phyloP scores from a whole-genome alignment of 1,140 invertebrate species.

The Eurosta solidaginis region DNA sequence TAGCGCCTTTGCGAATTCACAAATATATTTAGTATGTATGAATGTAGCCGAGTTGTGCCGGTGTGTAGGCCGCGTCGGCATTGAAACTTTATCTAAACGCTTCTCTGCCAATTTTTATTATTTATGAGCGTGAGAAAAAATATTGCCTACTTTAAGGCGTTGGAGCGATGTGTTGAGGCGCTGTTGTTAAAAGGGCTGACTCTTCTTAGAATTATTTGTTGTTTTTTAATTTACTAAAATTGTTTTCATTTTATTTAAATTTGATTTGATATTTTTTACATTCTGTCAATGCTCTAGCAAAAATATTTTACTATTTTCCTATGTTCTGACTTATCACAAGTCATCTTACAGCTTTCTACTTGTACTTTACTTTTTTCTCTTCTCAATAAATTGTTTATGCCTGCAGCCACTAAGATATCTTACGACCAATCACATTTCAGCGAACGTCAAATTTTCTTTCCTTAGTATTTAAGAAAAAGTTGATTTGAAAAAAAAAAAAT shows the following conservation, averaged over 20 bases:
- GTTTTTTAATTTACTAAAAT: conserved; percentile 29
- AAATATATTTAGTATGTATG: too few species aligned
- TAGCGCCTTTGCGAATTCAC: not conserved
- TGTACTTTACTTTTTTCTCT: not conserved
- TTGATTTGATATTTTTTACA: conserved; percentile 15
- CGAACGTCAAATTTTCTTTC: not conserved
- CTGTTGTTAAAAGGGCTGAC: not conserved
- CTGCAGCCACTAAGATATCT: not conserved
- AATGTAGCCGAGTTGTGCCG: too few species aligned
- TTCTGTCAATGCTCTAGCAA: not conserved
- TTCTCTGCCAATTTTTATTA: conserved; percentile 27
- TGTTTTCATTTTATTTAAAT: conserved; percentile 31
- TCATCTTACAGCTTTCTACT: not conserved
- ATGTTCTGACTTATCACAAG: not conserved
- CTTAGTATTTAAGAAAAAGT: too few species aligned
- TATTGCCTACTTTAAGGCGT: not conserved
- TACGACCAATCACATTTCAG: not conserved
- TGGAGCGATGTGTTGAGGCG: too few species aligned
- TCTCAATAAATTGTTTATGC: not conserved
- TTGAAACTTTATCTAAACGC: too few species aligned
- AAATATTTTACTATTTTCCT: not conserved
- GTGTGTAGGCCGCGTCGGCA: not conserved
- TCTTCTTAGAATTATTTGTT: not conserved
- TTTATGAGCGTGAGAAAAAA: conserved; percentile 21
- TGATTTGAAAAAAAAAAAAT: not conserved